These are phyloP conservation scores for Halcyon badia DNA, from an alignment of 2,797 vertebrate genomes.

Conservation along the genomic window DNA sequence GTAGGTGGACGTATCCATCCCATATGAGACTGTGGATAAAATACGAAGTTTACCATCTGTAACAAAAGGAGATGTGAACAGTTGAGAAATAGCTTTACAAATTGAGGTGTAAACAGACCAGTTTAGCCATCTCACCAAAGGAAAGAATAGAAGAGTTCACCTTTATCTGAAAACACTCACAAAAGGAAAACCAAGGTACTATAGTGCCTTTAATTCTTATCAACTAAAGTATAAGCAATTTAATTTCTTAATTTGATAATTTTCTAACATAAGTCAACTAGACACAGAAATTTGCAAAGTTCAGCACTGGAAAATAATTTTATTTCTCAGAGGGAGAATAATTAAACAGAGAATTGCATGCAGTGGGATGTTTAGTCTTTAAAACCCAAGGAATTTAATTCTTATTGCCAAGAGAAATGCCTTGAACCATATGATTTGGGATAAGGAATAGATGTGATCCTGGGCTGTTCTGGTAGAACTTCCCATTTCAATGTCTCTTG, in stretches of 20 bases:
- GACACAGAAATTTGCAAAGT: background rate
- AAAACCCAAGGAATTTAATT: background rate
- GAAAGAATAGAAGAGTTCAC: background rate
- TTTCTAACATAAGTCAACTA: background rate
- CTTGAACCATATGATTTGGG: background rate
- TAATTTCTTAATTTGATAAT: background rate
- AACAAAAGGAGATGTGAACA: background rate
- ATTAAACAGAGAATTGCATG: background rate
- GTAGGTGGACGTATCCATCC: background rate
- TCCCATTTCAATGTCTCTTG: background rate
- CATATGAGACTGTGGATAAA: background rate
- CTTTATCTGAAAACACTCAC: background rate
- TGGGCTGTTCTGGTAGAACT: background rate
- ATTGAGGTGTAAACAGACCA: background rate
- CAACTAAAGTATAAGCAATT: background rate
- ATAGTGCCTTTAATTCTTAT: background rate
- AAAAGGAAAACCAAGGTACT: background rate
- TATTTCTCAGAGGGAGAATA: background rate
- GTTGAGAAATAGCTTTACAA: background rate
- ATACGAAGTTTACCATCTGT: slow-evolving; percentile 13
- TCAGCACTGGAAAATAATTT: background rate
- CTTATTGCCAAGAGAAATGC: background rate
- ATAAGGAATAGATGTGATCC: background rate
- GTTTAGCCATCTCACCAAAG: background rate
- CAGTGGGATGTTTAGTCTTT: background rate